A percentile compares a stretch with the other conserved stretches of the same genome.
These are phyloP conservation scores for Pissodes strobi DNA, from an alignment of 1,140 invertebrate species.

Conservation along the genomic window DNA sequence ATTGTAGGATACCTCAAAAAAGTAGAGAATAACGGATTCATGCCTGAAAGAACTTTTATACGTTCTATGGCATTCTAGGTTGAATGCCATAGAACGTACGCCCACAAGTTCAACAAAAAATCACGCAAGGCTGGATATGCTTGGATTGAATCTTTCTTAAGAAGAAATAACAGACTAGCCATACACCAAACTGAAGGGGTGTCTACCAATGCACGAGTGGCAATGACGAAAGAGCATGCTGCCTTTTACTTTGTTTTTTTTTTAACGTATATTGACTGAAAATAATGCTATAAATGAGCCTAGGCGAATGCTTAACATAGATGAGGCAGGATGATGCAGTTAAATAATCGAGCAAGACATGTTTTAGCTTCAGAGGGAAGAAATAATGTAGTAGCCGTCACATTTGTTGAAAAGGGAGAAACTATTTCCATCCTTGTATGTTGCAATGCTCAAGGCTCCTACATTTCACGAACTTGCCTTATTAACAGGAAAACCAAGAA, in stretches of 20 bases:
- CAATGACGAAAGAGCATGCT: no score
- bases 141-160: conserved; percentile 48
- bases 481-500: conserved; percentile 40
- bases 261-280: conserved; percentile 45
- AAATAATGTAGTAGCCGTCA: conserved; percentile 42
- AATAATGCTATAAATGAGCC: conserved; percentile 46
- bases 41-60: conserved; percentile 17
- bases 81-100: no score
- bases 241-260: no score
- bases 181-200: no score
- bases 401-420: conserved; percentile 42
- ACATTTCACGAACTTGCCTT: conserved; percentile 39
- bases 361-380: no score
- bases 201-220: conserved; percentile 54
- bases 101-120: conserved; percentile 30
- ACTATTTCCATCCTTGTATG: conserved; percentile 39
- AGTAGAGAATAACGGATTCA: conserved; percentile 24
- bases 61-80: no score
- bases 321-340: conserved; percentile 55
- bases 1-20: conserved; percentile 17
- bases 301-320: conserved; percentile 53
- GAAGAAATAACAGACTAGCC: conserved; percentile 49
- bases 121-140: conserved; percentile 35
- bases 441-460: conserved; percentile 36
- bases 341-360: conserved; percentile 50